These are phyloP conservation scores for Sinohyriopsis cumingii DNA, from an alignment of 2,888 invertebrate genomes.

Conservation along the genomic window DNA sequence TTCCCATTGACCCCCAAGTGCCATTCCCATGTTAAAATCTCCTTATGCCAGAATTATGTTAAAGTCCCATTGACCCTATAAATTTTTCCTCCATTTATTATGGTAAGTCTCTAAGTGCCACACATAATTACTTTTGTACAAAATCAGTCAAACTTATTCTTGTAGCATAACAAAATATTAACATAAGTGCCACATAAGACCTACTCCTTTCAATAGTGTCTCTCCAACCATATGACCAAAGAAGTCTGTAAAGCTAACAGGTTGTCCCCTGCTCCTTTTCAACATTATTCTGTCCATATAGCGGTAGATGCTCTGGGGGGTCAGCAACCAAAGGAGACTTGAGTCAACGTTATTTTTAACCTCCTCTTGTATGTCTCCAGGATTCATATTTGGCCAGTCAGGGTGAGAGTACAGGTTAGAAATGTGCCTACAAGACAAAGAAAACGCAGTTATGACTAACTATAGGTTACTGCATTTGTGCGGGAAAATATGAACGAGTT, in stretches of 20 bases:
- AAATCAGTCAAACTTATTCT: too few relatives aligned
- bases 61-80: too few relatives aligned
- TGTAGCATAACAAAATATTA: too few relatives aligned
- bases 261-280: conserved; percentile 71
- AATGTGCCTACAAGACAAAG: conserved; percentile 68
- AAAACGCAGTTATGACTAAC: background rate
- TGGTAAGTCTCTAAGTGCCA: too few relatives aligned
- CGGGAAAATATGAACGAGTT: too few relatives aligned
- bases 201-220: conserved; percentile 71
- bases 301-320: conserved; percentile 63
- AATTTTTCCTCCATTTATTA: too few relatives aligned
- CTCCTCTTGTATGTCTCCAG: conserved; percentile 68
- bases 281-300: conserved; percentile 66
- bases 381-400: conserved; percentile 69
- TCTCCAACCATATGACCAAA: conserved; percentile 73
- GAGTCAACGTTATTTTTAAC: conserved; percentile 68
- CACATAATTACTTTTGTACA: too few relatives aligned
- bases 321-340: conserved; percentile 67
- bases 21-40: too few relatives aligned
- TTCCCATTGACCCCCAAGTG: too few relatives aligned
- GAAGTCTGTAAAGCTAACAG: conserved; percentile 74
- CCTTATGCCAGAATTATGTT: too few relatives aligned
- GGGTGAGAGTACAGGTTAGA: conserved; percentile 73
- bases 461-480: too few relatives aligned
- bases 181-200: conserved; percentile 13